Evolutionary conservation across 2,888 invertebrate genomes (phyloP), one percentile per base, ranked within the genome.

Genomic region (Toxonevra muliebris): DNA sequence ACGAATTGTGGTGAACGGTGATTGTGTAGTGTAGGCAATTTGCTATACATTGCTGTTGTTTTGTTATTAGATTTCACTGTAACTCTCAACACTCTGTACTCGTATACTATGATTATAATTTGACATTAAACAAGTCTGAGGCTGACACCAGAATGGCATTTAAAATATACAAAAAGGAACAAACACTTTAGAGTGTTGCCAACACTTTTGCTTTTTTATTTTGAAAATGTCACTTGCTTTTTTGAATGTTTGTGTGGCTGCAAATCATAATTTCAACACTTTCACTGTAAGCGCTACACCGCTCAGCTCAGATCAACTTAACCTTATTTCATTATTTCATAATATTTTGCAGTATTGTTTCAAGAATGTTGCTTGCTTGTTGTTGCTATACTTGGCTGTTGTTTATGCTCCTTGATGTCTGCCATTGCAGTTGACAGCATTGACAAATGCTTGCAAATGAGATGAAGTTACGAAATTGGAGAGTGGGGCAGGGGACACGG

Each of bases 41-140:
- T 78, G 78, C 72, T 74, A 70, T 73, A 53, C 65, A 68, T 71
- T 71, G 71, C 65, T 65, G 40, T 42, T 69, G 66, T 53, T 64
- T 75, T 75, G 73, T 76, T 75, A 17, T 43, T 48, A 13, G 20
- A 76, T 72, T 53, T 54, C 30, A 30, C 30, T 60, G 76, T 76
- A 74, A 13, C 13, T 30, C 20, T 59, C 60, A 12, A 30, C 54
- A 30, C 53, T 42, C 75, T 75, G 75, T 76, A n/a, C n/a, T n/a
- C n/a, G n/a, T n/a, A n/a, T n/a, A n/a, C n/a, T n/a, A 75, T 78
- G 77, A 76, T 78, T 76, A 80, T 79, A 80, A 79, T 79, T 80
- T 80, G 81, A 80, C 79, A 76, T 75, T 77, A 80, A 76, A 80
- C 80, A 80, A 80, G 79, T 80, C 79, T 80, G 79, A 80, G 80